Evolutionary conservation across 1,140 invertebrate genomes (phyloP), one percentile per base, ranked within the genome.

Genomic region (Choristoneura fumiferana): DNA sequence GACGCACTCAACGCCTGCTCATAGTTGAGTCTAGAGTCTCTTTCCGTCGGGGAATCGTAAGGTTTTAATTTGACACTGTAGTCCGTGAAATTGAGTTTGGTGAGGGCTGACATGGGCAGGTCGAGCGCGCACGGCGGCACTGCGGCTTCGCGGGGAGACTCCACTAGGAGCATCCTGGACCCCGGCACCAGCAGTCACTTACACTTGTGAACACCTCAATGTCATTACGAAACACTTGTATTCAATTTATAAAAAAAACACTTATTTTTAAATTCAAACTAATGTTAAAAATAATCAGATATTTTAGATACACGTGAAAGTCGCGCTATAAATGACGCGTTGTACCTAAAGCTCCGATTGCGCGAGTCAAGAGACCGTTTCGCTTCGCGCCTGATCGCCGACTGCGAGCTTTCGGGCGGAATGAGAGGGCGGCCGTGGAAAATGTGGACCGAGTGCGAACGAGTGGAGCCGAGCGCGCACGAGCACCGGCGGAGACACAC

Each of bases 351-450:
- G 71, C 65, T 68, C 63, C 62, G 18, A n/a, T 8, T 40, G 18
- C 15, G 9, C 33, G 37, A 38, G 49, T 54, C 45, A 65, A 66
- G 78, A 74, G 73, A 84, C 80, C 73, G 63, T 57, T 33, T 65
- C 67, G 67, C 68, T 67, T 64, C 67, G 73, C 78, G 82, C 69
- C 76, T 81, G 76, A 77, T 71, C 68, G 69, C 68, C 64, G 75
- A 84, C 83, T 84, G 72, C 39, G 83, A 89, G 84, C 84, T 89
- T 87, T 87, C 85, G 84, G 81, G 80, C 87, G 87, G 86, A 70
- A 71, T 77, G 78, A 81, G 79, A 82, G 79, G 77, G 84, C 84
- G 81, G 83, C 77, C 78, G 77, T 70, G 81, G 76, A 83, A 82
- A 84, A 81, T 63, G 69, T 57, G 55, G 65, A 62, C 65, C 73